phyloP scores from a whole-genome alignment of 2,113 vertebrate genomes.

The Cynopterus brachyotis region DNA sequence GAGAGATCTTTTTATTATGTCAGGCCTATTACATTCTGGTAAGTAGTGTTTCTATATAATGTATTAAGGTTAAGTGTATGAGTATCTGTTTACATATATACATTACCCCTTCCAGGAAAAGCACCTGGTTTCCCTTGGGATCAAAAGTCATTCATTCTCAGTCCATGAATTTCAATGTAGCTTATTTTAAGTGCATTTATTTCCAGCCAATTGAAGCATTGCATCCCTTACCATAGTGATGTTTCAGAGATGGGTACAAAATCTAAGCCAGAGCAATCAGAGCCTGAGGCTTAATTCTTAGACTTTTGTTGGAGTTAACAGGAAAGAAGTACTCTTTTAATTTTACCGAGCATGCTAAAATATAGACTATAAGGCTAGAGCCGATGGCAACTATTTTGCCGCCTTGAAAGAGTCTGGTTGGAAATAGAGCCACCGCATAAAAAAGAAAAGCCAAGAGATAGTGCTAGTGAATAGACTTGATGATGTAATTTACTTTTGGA shows the following conservation, averaged over 20 bases:
- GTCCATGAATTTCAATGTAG: background rate
- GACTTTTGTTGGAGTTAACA: background rate
- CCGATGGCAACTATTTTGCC: background rate
- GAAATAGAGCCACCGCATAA: background rate
- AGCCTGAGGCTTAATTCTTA: background rate
- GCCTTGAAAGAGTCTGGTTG: background rate
- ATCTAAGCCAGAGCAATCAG: background rate
- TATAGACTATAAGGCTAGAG: background rate
- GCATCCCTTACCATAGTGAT: background rate
- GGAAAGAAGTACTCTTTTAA: background rate
- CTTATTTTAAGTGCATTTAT: background rate
- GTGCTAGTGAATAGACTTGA: background rate
- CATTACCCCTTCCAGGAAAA: background rate
- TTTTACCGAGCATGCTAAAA: background rate
- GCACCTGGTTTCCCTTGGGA: slow-evolving; percentile 1
- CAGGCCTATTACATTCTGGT: background rate
- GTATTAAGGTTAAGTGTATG: background rate
- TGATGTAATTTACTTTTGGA: background rate
- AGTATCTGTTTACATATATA: background rate
- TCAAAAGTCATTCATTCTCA: background rate
- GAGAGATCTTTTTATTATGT: background rate
- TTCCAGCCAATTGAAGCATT: background rate
- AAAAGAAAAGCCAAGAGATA: background rate
- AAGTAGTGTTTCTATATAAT: background rate
- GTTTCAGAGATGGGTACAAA: background rate